phyloP scores from a whole-genome alignment of 2,888 invertebrate genomes.

The Dysmachus trigonus region DNA sequence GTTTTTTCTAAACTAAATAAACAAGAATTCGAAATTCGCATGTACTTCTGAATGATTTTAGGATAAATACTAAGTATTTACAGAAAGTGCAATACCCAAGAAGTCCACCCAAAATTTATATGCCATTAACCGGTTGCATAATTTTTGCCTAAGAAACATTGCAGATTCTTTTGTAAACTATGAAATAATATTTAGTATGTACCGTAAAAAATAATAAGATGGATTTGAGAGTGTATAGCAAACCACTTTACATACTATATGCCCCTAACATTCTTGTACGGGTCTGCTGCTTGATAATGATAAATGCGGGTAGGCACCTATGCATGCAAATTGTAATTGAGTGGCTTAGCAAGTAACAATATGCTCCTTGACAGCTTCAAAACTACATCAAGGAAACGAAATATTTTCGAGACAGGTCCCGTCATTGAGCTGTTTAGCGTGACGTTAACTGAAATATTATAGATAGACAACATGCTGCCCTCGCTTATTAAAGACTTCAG shows the following conservation, averaged over 20 bases:
- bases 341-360: neutral
- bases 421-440: neutral
- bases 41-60: too few species aligned
- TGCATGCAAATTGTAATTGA: neutral
- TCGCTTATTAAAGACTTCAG: neutral
- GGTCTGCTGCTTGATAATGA: neutral
- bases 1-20: too few species aligned
- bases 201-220: neutral
- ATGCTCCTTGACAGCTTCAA: neutral
- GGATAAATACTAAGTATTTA: too few species aligned
- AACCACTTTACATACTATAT: neutral
- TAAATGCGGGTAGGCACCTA: neutral
- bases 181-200: neutral
- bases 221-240: neutral
- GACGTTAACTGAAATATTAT: neutral
- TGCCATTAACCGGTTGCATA: too few species aligned
- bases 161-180: neutral
- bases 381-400: neutral
- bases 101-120: too few species aligned
- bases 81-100: too few species aligned
- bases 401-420: neutral
- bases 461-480: neutral
- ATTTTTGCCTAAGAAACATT: too few species aligned
- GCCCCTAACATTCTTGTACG: neutral
- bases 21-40: too few species aligned